Evolutionary conservation across 2,113 vertebrate genomes (phyloP).

Genomic region (Amazona guildingii): DNA sequence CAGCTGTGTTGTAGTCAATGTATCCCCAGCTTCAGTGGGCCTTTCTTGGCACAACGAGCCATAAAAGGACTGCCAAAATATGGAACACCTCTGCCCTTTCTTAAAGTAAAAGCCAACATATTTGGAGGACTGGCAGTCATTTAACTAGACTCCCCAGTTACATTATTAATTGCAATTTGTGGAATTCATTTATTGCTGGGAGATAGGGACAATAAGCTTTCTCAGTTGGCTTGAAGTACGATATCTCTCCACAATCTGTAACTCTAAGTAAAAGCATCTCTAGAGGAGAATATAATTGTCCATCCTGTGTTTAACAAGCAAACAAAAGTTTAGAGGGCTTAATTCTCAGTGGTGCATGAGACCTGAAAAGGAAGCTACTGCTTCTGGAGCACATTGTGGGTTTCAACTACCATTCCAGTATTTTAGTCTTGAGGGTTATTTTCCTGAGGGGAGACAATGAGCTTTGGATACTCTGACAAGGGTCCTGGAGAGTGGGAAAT

Average conservation of each 20-base stretch:
- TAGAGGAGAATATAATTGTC: background rate
- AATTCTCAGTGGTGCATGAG: background rate
- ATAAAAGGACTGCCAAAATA: background rate
- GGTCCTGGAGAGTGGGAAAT: background rate
- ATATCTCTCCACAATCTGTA: background rate
- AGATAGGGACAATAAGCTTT: background rate
- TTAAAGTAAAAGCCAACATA: background rate
- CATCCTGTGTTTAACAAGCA: background rate
- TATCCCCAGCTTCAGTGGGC: background rate
- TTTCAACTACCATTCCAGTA: background rate
- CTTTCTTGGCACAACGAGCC: background rate
- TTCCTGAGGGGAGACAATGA: fast-evolving
- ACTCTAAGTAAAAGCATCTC: background rate
- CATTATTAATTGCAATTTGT: conserved; percentile 45
- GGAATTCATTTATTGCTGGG: background rate
- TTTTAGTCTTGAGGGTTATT: background rate
- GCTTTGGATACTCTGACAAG: background rate
- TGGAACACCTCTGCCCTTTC: background rate
- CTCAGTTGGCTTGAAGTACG: background rate
- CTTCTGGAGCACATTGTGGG: background rate
- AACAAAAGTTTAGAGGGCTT: background rate
- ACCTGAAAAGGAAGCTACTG: background rate
- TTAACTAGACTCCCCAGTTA: background rate
- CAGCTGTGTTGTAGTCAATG: background rate
- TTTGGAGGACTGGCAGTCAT: conserved; percentile 24